Base-by-base conservation (phyloP, 2,888 invertebrate genomes). In the Nowickia ferox region DNA sequence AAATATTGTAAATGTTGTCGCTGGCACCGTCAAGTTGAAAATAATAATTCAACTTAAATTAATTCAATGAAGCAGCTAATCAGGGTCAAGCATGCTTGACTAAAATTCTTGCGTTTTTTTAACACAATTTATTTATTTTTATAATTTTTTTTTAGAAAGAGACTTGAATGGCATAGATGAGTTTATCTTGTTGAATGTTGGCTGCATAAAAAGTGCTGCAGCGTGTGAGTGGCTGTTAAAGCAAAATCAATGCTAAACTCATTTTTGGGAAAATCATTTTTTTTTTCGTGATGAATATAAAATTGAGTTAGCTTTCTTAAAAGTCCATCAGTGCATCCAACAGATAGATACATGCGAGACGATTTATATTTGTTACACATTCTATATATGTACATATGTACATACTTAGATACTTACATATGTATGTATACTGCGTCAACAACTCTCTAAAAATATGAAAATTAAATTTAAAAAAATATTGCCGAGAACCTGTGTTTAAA, bases 11-110 rank as follows among this genome's bases (percentile, higher is more conserved):
- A 22, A 55, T 13, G 22, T 22, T 65, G 65, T 11, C 19, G 48
- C 57, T 38, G 44, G 22, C 59, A 55, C 38, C 71, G 63, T 63
- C 57, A 57, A 55, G 63, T 44, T 53, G n/a, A 46, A 79, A 46
- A 65, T 48, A 66, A 3, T 59, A 42, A 68, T 81, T 80, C 42
- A 57, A 77, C 30, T 75, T 71, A 78, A 75, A 75, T 75, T 75
- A 65, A 69, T 75, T 75, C 80, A 76, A 72, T 80, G 72, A 78
- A 68, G 71, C 76, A 77, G 71, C 71, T 80, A 84, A 80, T 76
- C 84, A 84, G 84, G 80, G 80, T 80, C 84, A 84, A 80, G 76
- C 40, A 59, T 68, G 72, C 66, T 80, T 65, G 76, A 76, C 53
- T 76, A 59, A 44, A 84, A 57, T 55, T 69, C 61, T 72, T 51